Base-by-base conservation (phyloP, 1,140 invertebrate species). In the Pseudomyrmex sp. region DNA sequence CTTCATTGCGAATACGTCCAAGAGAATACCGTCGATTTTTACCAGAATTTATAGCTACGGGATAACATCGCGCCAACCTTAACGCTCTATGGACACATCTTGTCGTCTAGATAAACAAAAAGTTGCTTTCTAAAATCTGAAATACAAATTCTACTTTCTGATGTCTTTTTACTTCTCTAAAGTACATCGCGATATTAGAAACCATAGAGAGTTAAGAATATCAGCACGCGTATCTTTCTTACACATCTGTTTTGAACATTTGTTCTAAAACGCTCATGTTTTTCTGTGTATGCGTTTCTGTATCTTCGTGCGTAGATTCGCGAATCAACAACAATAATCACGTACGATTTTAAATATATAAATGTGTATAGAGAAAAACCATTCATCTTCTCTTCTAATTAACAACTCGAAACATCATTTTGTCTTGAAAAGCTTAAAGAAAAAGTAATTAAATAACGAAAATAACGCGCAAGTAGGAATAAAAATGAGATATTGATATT, bases 191-290 rank as follows among this genome's bases (percentile, higher is more conserved):
- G n/a, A 26, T 15, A 52, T 26, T 59, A 15, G 58, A 48, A 52
- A 59, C 65, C 56, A 79, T 79, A 79, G 76, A 35, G 54, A 48
- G 9, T 80, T 61, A 50, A 80, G 54, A 79, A 35, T 12, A 80
- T 18, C 23, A 77, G 68, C 20, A 80, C 70, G 23, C 18, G 23
- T 46, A 35, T 2, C n/a, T 44, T 15, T 79, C 20, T 52, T 13
- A 12, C 50, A 35, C 35, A 46, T 80, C 44, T 61, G 20, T 70
- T 44, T 80, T 48, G 44, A 72, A 61, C 15, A 72, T 61, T 80
- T 80, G 48, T 50, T 26, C 20, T 56, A 48, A 10, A 48, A 35
- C 9, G 18, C 2, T 26, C 12, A 44, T 35, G 35, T 5, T 35
- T 59, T 80, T 12, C n/a, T 61, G 12, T 26, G 23, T 59, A 69